Evolutionary conservation across 2,797 vertebrate species (phyloP), one percentile per base, ranked within the genome.

Genomic region (Phoeniculus purpureus): DNA sequence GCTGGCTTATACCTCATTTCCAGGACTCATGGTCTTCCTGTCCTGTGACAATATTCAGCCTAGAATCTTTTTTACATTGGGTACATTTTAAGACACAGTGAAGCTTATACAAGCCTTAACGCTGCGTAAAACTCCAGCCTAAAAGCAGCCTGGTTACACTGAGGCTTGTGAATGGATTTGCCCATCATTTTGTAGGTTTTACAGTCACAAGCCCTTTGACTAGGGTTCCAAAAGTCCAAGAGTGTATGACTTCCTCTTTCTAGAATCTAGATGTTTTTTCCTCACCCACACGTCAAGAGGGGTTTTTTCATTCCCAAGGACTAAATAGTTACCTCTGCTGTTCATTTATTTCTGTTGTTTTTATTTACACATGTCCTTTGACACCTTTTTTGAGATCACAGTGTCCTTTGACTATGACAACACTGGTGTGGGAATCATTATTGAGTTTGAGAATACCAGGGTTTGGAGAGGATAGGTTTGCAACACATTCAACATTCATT

Each of bases 401-500:
- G 22, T 26, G 51, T 72, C 61, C 51, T 75, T 87, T 65, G 82
- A 84, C 78, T 62, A 45, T 4, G 15, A 40, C 19, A 78, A 78
- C 87, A 78, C 45, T 62, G 8, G 10, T 92, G 31, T 87, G 80
- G 59, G 60, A 85, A 78, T 40, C 0, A 6, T 75, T 72, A 58
- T 43, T 56, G 54, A 62, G 40, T 34, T 21, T 48, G 18, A 48
- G 48, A 48, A 22, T 8, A 48, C 51, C 68, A 59, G 51, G 45
- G 55, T 93, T 89, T 87, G 55, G 67, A 89, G 52, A 65, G 32
- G 37, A 11, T 48, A 73, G n/a, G 10, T 70, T 90, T 70, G 31
- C 77, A 75, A 52, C 21, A 73, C 90, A 56, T 86, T 93, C 72
- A 85, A 91, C 50, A 60, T 81, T 76, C 76, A 72, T 29, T 89